phyloP scores from a whole-genome alignment of 2,888 invertebrate species.

The Andrena haemorrhoa region DNA sequence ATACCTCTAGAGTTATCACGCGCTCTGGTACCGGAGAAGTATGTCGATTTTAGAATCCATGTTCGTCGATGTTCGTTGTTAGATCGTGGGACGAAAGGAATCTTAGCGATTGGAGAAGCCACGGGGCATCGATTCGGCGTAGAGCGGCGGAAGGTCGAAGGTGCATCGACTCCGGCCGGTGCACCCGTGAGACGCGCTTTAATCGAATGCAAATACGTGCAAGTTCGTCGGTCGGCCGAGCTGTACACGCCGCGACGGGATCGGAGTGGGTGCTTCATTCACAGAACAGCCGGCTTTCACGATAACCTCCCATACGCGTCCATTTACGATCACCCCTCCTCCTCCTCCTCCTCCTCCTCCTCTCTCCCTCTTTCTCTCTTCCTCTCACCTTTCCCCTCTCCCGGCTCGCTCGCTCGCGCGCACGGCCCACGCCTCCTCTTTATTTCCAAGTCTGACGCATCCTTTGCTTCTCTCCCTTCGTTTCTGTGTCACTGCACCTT shows the following conservation, averaged over 20 bases:
- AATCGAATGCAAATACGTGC: constrained; percentile 68
- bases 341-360: neutral
- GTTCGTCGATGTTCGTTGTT: too few species aligned
- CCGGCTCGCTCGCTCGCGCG: neutral
- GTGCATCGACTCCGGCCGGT: constrained; percentile 63
- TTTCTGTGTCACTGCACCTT: constrained; percentile 58
- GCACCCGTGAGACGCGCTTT: constrained; percentile 61
- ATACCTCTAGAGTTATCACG: too few species aligned
- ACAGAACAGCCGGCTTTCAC: constrained; percentile 61
- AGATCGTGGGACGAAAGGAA: too few species aligned
- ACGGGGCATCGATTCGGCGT: neutral
- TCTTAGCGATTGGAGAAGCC: too few species aligned
- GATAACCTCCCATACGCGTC: constrained; percentile 60
- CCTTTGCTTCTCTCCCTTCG: constrained; percentile 32
- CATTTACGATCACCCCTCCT: constrained; percentile 54
- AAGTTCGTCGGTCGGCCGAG: constrained; percentile 60
- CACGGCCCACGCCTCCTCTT: constrained; percentile 56
- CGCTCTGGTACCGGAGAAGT: too few species aligned
- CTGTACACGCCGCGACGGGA: constrained; percentile 39
- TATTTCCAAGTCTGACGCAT: constrained; percentile 61
- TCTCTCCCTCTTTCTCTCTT: neutral
- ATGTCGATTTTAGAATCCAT: too few species aligned
- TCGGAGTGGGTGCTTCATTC: constrained; percentile 64
- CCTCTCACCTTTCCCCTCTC: constrained; percentile 19
- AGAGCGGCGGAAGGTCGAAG: constrained; percentile 51